A percentile compares a stretch with the other conserved stretches of the same genome.
phyloP scores from a whole-genome alignment of 2,797 vertebrate genomes.

The Sebastes wilsoni region DNA sequence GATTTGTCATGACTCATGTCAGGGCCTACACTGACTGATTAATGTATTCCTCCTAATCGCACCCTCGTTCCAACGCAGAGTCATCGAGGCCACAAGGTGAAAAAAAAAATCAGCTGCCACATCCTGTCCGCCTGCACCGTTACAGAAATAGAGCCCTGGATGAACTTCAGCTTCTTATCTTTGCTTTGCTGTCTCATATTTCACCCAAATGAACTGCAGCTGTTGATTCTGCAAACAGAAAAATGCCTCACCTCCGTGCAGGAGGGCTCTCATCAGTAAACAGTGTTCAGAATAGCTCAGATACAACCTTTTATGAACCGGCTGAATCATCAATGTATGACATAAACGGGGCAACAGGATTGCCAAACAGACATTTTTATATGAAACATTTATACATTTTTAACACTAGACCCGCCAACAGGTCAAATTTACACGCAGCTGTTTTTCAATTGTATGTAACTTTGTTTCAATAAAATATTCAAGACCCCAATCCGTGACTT shows the following conservation, averaged over 20 bases:
- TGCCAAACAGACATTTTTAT: neutral
- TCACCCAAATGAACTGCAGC: neutral
- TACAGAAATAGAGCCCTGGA: slow-evolving; percentile 5
- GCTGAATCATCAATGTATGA: slow-evolving; percentile 9
- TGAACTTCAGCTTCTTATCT: slow-evolving; percentile 7
- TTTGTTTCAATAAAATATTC: too few relatives aligned
- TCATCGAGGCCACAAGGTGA: slow-evolving; percentile 28
- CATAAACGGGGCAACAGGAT: neutral
- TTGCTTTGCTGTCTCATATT: slow-evolving; percentile 4
- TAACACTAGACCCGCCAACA: too few relatives aligned
- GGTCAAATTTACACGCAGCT: too few relatives aligned
- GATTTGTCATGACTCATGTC: slow-evolving; percentile 37
- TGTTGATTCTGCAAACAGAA: slow-evolving; percentile 14
- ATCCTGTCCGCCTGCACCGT: slow-evolving; percentile 2
- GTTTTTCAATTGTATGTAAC: too few relatives aligned
- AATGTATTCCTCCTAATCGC: slow-evolving; percentile 35
- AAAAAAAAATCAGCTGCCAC: slow-evolving; percentile 6
- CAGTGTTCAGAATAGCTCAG: slow-evolving; percentile 15
- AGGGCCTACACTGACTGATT: slow-evolving; percentile 27
- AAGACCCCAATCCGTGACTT: too few relatives aligned
- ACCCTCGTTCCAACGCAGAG: neutral
- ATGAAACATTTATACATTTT: neutral
- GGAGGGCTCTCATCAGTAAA: slow-evolving; percentile 26
- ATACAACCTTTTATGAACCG: slow-evolving; percentile 7
- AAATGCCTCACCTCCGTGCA: neutral